phyloP scores from a whole-genome alignment of 2,797 vertebrate species.

The Ambastaia sidthimunki region DNA sequence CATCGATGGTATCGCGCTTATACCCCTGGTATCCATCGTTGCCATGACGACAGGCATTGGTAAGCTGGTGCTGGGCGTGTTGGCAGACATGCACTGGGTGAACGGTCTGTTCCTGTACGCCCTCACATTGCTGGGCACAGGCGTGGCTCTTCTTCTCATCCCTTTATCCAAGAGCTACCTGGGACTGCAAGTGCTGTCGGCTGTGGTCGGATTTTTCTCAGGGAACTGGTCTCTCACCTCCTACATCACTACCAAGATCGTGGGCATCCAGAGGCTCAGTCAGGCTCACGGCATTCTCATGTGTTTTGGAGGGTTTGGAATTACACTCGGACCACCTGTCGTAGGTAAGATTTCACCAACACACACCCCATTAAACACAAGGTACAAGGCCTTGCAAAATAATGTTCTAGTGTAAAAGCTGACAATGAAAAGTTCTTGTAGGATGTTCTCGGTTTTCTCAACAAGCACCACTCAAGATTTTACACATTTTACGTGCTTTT shows the following conservation, averaged over 20 bases:
- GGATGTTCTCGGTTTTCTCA: too few relatives aligned
- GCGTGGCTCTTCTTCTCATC: constrained; percentile 84
- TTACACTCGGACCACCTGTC: constrained; percentile 93
- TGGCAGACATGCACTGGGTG: constrained; percentile 91
- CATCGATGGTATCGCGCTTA: constrained; percentile 82
- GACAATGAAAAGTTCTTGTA: too few relatives aligned
- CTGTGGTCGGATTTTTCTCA: constrained; percentile 87
- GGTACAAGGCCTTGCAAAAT: too few relatives aligned
- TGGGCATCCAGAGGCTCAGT: constrained; percentile 90
- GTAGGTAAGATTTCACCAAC: constrained; percentile 82
- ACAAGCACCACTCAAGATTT: too few relatives aligned
- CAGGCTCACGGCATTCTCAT: constrained; percentile 94
- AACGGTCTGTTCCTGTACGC: constrained; percentile 90
- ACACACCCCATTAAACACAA: not conserved
- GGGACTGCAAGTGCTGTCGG: constrained; percentile 86
- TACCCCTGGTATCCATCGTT: constrained; percentile 92
- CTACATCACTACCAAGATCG: constrained; percentile 91
- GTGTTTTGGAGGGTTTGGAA: constrained; percentile 96
- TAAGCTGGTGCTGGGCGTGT: constrained; percentile 86
- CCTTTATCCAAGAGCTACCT: constrained; percentile 87
- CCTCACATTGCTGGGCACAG: constrained; percentile 84
- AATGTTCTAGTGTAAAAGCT: too few relatives aligned
- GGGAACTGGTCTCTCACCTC: constrained; percentile 98
- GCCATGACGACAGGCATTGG: constrained; percentile 88
- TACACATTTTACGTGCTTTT: too few relatives aligned